phyloP scores from a whole-genome alignment of 2,797 vertebrate species.

The Intellagama lesueurii region DNA sequence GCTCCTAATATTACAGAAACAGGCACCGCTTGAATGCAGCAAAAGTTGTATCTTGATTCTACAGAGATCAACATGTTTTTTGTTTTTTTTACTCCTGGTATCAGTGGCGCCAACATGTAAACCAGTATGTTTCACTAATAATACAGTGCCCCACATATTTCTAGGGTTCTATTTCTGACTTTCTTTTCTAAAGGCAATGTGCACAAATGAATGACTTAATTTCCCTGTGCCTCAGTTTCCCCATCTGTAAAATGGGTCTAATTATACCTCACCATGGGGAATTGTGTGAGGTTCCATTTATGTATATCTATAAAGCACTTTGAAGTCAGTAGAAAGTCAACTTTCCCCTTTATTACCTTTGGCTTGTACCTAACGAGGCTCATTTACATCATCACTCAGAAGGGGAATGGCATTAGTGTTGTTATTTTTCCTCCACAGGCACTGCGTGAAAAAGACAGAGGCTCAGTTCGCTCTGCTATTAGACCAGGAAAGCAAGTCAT shows the following conservation, averaged over 20 bases:
- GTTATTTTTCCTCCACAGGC: neutral
- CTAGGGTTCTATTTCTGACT: neutral
- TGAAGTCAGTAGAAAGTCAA: neutral
- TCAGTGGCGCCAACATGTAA: neutral
- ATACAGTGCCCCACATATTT: neutral
- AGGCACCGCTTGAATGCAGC: neutral
- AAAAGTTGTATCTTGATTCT: neutral
- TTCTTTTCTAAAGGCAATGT: constrained; percentile 31
- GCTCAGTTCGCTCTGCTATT: neutral
- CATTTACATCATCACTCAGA: neutral
- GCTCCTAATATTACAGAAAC: neutral
- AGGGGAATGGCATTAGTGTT: neutral
- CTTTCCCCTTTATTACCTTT: neutral
- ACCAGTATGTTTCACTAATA: neutral
- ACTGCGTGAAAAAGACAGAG: neutral
- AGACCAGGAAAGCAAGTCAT: neutral
- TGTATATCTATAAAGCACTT: constrained; percentile 8
- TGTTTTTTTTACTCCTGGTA: neutral
- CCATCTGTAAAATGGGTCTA: constrained; percentile 29
- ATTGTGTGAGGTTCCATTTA: constrained; percentile 37
- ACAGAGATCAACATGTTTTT: constrained; percentile 6
- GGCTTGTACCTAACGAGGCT: neutral
- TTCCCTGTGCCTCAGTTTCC: constrained; percentile 53
- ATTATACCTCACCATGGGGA: neutral
- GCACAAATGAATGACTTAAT: constrained; percentile 36